Evolutionary conservation across 2,888 invertebrate genomes (phyloP).

Genomic region (Pecten maximus): DNA sequence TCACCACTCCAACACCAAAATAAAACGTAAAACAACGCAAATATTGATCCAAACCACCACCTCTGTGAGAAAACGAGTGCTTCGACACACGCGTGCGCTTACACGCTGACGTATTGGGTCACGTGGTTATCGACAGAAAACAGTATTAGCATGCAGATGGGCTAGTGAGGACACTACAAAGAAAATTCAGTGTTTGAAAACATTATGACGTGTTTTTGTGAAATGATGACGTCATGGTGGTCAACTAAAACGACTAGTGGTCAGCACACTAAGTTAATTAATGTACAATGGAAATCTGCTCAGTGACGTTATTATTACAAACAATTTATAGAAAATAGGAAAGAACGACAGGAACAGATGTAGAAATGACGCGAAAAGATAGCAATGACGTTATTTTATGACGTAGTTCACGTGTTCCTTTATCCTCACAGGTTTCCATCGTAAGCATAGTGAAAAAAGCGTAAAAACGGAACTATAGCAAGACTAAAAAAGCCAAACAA

Average conservation of each 20-base stretch:
- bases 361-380: background rate
- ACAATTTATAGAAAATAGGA: background rate
- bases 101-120: background rate
- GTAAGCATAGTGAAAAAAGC: background rate
- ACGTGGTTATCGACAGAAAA: background rate
- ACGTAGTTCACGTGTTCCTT: background rate
- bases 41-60: slow-evolving; percentile 6
- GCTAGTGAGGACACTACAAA: background rate
- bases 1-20: background rate
- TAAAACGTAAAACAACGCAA: background rate
- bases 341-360: background rate
- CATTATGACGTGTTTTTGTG: background rate
- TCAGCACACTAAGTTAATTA: background rate
- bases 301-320: background rate
- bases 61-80: background rate
- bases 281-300: background rate
- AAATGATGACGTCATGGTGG: background rate
- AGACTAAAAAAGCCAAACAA: background rate
- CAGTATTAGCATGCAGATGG: background rate
- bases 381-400: background rate
- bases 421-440: background rate
- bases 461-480: background rate
- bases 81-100: background rate
- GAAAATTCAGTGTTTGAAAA: background rate
- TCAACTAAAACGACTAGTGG: background rate